phyloP scores from a whole-genome alignment of 2,113 vertebrate species.

The Antechinus flavipes region DNA sequence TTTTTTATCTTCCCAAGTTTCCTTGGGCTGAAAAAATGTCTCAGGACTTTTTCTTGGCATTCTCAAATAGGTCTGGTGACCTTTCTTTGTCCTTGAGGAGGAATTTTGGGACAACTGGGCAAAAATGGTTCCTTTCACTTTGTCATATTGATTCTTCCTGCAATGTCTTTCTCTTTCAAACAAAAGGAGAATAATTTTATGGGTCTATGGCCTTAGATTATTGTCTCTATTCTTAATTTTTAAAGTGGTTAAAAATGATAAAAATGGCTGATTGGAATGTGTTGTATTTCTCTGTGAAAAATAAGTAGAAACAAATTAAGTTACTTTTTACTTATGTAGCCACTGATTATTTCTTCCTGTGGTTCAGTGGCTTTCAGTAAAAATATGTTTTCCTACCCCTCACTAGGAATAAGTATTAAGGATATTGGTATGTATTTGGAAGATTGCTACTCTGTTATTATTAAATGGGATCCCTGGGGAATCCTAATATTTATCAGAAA shows the following conservation, averaged over 20 bases:
- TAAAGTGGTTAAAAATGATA: background rate
- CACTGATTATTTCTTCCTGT: conserved; percentile 52
- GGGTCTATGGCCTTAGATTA: background rate
- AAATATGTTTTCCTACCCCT: conserved; percentile 51
- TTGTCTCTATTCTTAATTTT: background rate
- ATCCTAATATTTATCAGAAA: conserved; percentile 29
- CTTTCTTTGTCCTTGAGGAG: background rate
- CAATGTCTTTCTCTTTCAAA: background rate
- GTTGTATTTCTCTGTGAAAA: background rate
- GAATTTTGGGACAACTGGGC: background rate
- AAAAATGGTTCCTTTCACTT: background rate
- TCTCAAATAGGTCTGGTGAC: background rate
- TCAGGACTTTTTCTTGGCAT: background rate
- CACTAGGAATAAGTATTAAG: conserved; percentile 25
- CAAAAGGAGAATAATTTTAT: background rate
- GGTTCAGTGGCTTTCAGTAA: conserved; percentile 38
- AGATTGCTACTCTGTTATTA: conserved; percentile 42
- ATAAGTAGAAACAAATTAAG: background rate
- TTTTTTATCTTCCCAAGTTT: background rate
- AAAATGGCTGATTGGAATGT: background rate
- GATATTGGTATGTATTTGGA: conserved; percentile 48
- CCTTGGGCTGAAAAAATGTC: background rate
- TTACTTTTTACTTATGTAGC: background rate
- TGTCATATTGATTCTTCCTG: background rate
- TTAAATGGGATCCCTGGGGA: conserved; percentile 52